A percentile compares a stretch with the other conserved stretches of the same genome.
phyloP scores from a whole-genome alignment of 2,888 invertebrate species.

The Enchytraeus crypticus region DNA sequence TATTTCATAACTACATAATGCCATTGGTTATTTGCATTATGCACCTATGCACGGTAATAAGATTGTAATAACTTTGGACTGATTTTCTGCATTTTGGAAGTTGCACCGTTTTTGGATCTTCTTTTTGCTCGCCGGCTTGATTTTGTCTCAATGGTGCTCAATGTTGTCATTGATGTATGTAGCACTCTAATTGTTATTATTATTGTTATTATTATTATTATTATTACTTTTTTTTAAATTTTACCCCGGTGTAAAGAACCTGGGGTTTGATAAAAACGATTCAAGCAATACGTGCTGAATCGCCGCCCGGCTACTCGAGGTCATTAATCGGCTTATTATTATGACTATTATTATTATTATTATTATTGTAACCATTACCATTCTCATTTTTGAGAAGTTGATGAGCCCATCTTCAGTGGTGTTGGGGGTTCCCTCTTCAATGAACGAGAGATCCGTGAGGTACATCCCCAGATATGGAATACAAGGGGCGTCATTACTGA shows the following conservation, averaged over 20 bases:
- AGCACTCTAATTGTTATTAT: no score
- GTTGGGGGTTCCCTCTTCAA: constrained; percentile 84
- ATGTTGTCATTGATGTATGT: no score
- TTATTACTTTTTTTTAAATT: neutral
- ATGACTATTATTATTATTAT: no score
- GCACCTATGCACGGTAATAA: neutral
- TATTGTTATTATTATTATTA: neutral
- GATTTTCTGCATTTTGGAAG: no score
- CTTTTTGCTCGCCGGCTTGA: no score
- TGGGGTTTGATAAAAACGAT: no score
- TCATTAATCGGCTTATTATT: no score
- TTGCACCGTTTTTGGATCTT: no score
- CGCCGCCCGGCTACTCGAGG: no score
- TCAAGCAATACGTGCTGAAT: no score
- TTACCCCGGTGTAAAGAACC: no score
- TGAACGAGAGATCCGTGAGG: constrained; percentile 79
- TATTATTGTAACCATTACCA: constrained; percentile 57
- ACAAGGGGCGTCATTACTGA: constrained; percentile 60
- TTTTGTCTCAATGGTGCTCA: no score
- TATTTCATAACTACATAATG: neutral
- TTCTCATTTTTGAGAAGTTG: constrained; percentile 89
- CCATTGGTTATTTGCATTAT: neutral
- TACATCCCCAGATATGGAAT: constrained; percentile 64
- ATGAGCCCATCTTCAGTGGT: constrained; percentile 77
- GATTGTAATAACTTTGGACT: neutral